Evolutionary conservation across 2,888 invertebrate genomes (phyloP), one percentile per base, ranked within the genome.

Genomic region (Drosophila cognata): DNA sequence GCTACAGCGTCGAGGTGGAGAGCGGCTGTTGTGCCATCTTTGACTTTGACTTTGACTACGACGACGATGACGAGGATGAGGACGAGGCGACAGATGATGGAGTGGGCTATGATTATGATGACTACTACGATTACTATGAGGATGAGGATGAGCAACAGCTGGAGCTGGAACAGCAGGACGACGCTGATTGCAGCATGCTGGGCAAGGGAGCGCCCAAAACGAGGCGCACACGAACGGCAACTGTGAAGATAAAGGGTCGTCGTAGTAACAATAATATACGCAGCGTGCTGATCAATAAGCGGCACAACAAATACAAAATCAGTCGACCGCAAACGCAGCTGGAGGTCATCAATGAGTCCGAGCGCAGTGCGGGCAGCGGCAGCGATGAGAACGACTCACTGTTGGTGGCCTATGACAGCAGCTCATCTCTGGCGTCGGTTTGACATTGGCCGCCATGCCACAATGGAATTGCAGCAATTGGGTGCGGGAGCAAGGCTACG

Each of bases 301-400:
- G 92, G 1, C 90, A 92, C 69, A 90, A 92, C 66, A 93, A 92
- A 77, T 93, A 92, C 67, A 92, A 92, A 84, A 91, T 93, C 57
- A 77, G 86, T 5, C 91, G 90, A 38, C 92, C 91, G 2, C 91
- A 91, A 46, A 91, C 92, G 0, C 91, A 92, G 31, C 85, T 93
- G 66, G 93, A 93, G 73, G 93, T 93, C 33, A 93, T 93, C 79
- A 92, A 93, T 67, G 93, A 93, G 71, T 88, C 91, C 43, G 93
- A 93, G 63, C 91, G 92, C 4, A 93, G 92, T 72, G 92, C 91
- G 33, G 93, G 92, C 67, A 93, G 93, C 71, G 93, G 93, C 66
- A 93, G 93, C 69, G 93, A 93, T 55, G 93, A 93, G 74, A 92
- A 93, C 72, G 93, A 93, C 71, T 93, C 93, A 0, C 81, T 93